Conservation (phyloP, 2,797 vertebrate species). For the Alauda arvensis region DNA sequence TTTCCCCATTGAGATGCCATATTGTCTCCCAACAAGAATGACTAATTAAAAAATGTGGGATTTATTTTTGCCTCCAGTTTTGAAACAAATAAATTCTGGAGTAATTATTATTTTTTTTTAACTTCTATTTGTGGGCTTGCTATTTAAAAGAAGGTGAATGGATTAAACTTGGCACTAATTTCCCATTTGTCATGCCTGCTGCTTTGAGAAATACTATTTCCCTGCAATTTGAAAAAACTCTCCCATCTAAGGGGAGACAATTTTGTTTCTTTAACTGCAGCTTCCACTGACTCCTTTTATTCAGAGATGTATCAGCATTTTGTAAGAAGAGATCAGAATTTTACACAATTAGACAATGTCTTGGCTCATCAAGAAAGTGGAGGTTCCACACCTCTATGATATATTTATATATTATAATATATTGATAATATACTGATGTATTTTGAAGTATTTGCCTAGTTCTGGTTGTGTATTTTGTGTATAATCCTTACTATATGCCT, state of each 20-base stretch:
- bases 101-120: background rate
- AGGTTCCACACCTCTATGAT: background rate
- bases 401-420: too few relatives aligned
- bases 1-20: background rate
- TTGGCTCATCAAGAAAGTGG: background rate
- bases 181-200: background rate
- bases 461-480: background rate
- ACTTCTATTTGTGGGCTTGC: background rate
- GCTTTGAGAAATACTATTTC: background rate
- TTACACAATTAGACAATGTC: background rate
- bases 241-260: background rate
- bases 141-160: conserved; percentile 6
- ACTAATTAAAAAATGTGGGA: background rate
- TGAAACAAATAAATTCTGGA: background rate
- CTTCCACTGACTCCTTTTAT: background rate
- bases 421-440: background rate
- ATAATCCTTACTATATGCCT: background rate
- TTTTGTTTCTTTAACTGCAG: background rate
- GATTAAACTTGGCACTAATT: background rate
- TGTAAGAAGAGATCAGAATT: background rate
- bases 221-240: background rate
- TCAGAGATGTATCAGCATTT: background rate
- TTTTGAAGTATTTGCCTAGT: background rate
- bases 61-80: conserved; percentile 12
- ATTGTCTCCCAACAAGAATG: background rate